These are phyloP conservation scores for Drosophila peninsularis DNA, from an alignment of 2,888 invertebrate species.

Conservation along the genomic window DNA sequence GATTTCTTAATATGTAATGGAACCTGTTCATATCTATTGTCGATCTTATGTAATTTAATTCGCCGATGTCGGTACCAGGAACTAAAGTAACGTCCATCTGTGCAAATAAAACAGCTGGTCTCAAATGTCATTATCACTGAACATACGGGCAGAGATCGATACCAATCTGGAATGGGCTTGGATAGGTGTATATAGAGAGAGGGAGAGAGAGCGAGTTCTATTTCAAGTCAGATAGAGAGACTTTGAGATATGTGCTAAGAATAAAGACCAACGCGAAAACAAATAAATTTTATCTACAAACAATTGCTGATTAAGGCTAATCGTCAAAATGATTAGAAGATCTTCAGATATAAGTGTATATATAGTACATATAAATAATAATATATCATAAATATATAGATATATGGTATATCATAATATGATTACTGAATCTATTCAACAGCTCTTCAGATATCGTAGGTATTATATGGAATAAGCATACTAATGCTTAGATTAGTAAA, in stretches of 20 bases:
- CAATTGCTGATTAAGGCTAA: neutral
- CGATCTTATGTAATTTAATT: neutral
- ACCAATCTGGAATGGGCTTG: neutral
- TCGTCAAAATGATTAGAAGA: neutral
- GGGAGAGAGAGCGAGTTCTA: neutral
- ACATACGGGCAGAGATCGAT: neutral
- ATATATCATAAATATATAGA: too few relatives aligned
- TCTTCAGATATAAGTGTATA: neutral
- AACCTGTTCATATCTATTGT: neutral
- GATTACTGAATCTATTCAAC: too few relatives aligned
- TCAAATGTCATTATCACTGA: neutral
- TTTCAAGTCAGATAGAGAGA: neutral
- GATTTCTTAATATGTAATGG: neutral
- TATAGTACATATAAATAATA: neutral
- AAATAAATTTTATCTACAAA: neutral
- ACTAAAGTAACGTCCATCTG: neutral
- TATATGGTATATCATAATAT: too few relatives aligned
- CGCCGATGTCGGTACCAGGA: neutral
- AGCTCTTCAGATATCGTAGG: neutral
- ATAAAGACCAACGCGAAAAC: neutral
- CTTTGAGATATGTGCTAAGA: neutral
- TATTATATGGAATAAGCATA: neutral
- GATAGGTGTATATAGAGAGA: too few relatives aligned
- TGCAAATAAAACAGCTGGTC: constrained; percentile 4
- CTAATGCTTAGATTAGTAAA: neutral